Conservation (phyloP, 2,797 vertebrate genomes). For the Lepus oiostolus region DNA sequence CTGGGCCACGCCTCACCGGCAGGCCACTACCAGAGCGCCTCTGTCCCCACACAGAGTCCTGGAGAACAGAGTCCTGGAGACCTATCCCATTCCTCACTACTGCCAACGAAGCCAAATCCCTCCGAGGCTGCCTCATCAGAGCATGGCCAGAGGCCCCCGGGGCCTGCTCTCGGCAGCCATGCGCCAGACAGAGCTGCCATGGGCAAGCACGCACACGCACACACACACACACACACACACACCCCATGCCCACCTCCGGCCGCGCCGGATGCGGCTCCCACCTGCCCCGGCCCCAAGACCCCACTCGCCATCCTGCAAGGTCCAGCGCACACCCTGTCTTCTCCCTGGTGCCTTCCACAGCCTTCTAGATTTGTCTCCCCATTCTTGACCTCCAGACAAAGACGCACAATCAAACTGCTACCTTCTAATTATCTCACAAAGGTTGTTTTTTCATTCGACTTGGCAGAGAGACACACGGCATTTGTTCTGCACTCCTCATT, state of each 20-base stretch:
- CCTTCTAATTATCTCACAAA: constrained; percentile 50
- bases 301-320: neutral
- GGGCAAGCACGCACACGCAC: neutral
- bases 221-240: too few species aligned
- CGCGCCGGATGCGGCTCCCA: neutral
- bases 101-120: neutral
- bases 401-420: constrained; percentile 43
- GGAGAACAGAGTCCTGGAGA: neutral
- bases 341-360: neutral
- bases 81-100: neutral
- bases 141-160: neutral
- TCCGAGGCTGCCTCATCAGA: neutral
- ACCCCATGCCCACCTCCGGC: neutral
- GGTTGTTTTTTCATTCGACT: neutral
- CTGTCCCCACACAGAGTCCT: neutral
- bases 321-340: neutral
- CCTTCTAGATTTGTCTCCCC: constrained; percentile 15
- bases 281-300: neutral
- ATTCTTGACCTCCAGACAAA: constrained; percentile 26
- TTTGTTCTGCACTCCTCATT: neutral
- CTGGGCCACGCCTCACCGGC: neutral
- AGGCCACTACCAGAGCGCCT: neutral
- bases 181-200: neutral
- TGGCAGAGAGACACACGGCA: neutral
- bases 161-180: neutral